phyloP scores from a whole-genome alignment of 2,888 invertebrate genomes.

The Lucinisca nassula region DNA sequence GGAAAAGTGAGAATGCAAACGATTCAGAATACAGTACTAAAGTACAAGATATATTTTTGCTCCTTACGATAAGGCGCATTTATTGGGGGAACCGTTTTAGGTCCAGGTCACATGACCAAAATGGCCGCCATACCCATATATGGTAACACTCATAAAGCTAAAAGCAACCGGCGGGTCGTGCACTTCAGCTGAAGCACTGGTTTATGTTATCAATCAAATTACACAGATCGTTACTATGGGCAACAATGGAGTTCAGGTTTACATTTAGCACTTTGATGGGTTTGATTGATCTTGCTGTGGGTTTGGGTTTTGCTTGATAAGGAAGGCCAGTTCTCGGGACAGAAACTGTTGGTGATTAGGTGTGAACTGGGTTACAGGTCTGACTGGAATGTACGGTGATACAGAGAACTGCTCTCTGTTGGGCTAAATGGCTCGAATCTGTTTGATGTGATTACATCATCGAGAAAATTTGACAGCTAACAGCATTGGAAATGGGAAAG shows the following conservation, averaged over 20 bases:
- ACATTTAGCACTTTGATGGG: constrained; percentile 18
- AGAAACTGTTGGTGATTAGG: not conserved
- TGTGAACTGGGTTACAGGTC: not conserved
- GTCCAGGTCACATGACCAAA: too few species aligned
- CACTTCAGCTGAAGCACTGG: too few species aligned
- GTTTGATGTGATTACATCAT: constrained; percentile 15
- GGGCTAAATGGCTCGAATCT: constrained; percentile 8
- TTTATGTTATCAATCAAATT: constrained; percentile 11
- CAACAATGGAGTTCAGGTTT: constrained; percentile 5
- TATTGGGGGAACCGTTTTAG: too few species aligned
- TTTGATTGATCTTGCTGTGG: constrained; percentile 2
- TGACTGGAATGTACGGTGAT: not conserved
- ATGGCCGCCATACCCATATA: too few species aligned
- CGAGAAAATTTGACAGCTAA: not conserved
- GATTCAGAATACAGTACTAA: too few species aligned
- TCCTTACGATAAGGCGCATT: too few species aligned
- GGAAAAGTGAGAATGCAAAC: too few species aligned
- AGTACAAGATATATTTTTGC: too few species aligned
- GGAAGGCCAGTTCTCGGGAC: not conserved
- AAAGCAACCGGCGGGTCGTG: too few species aligned
- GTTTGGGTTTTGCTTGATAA: not conserved
- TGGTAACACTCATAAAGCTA: too few species aligned
- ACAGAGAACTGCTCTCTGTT: not conserved
- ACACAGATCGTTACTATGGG: not conserved
- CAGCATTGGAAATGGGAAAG: too few species aligned